phyloP scores from a whole-genome alignment of 2,113 vertebrate genomes.

The Merops nubicus region DNA sequence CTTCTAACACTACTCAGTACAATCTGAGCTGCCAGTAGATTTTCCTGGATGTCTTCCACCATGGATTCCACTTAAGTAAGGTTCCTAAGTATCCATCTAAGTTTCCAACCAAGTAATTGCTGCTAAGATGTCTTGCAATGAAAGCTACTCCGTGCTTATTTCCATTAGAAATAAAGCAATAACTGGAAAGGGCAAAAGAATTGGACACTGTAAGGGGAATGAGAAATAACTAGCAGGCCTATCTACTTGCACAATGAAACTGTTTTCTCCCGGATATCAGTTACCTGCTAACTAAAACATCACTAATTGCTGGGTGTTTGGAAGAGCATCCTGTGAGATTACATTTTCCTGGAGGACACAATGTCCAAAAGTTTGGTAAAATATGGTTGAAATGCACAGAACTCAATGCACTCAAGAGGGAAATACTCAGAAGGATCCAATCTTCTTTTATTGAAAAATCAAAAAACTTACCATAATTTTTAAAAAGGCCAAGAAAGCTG shows the following conservation, averaged over 20 bases:
- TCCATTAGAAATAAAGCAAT: slow-evolving; percentile 53
- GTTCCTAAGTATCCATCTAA: slow-evolving; percentile 58
- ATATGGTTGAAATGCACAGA: not conserved
- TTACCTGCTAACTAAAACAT: not conserved
- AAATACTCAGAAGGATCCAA: not conserved
- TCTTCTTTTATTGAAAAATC: not conserved
- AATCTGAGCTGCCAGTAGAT: slow-evolving; percentile 49
- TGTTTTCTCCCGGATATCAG: not conserved
- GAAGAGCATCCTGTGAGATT: not conserved
- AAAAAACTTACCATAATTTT: not conserved
- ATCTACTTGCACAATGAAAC: not conserved
- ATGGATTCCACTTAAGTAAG: slow-evolving; percentile 65
- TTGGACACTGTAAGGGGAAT: not conserved
- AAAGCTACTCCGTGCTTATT: slow-evolving; percentile 46
- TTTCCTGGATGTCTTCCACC: slow-evolving; percentile 72
- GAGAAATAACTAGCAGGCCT: not conserved
- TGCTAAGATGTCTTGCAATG: slow-evolving; percentile 52
- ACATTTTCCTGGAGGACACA: not conserved
- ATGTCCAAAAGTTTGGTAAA: not conserved
- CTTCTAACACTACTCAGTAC: slow-evolving; percentile 59
- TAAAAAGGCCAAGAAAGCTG: not conserved
- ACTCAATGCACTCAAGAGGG: not conserved
- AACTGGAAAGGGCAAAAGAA: not conserved
- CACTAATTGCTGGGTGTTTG: not conserved
- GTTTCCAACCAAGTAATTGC: slow-evolving; percentile 66